Evolutionary conservation across 2,113 vertebrate genomes (phyloP).

Genomic region (Oryctolagus cuniculus): mOryCun1.1 NC_091434.1:157102501-157103000

Average conservation of each 20-base stretch:
- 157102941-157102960: conserved; percentile 43
- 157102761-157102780: conserved; percentile 22
- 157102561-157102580: neutral
- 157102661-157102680: neutral
- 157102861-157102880: conserved; percentile 56
- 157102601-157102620: conserved; percentile 28
- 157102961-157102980: conserved; percentile 20
- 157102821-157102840: conserved; percentile 65
- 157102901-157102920: conserved; percentile 71
- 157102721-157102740: conserved; percentile 7
- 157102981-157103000: neutral
- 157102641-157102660: conserved; percentile 80
- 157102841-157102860: conserved; percentile 60
- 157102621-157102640: conserved; percentile 64
- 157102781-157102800: conserved; percentile 41
- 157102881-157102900: conserved; percentile 69
- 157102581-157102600: conserved; percentile 47
- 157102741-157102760: conserved; percentile 3
- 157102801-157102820: conserved; percentile 51
- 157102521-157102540: conserved; percentile 89
- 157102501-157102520: conserved; percentile 88
- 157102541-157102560: conserved; percentile 67
- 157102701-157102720: neutral
- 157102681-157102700: neutral
- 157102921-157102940: conserved; percentile 64